These are phyloP conservation scores for Metopia argyrocephala DNA, from an alignment of 2,888 invertebrate genomes.

Conservation along the genomic window DNA sequence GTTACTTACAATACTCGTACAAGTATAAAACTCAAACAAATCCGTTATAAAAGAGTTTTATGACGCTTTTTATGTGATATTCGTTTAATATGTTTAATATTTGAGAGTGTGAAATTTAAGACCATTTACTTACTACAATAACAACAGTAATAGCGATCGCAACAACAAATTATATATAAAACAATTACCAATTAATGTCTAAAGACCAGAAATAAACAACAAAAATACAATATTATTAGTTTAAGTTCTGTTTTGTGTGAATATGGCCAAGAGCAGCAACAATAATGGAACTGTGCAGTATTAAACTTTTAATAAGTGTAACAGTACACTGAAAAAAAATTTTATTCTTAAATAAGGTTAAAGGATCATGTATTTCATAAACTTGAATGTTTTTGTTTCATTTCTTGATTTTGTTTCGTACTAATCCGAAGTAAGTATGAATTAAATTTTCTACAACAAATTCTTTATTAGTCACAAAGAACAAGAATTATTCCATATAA, in stretches of 20 bases:
- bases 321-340: not conserved
- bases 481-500: too few species aligned
- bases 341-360: not conserved
- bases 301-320: not conserved
- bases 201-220: slow-evolving; percentile 36
- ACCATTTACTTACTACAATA: slow-evolving; percentile 37
- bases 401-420: too few species aligned
- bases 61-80: too few species aligned
- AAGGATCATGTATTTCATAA: not conserved
- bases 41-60: too few species aligned
- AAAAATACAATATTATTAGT: not conserved
- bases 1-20: slow-evolving; percentile 49
- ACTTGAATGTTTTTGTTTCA: not conserved
- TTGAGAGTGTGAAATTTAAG: slow-evolving; percentile 59
- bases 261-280: slow-evolving; percentile 2
- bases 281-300: not conserved
- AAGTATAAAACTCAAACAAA: slow-evolving; percentile 32
- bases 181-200: slow-evolving; percentile 62
- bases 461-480: too few species aligned
- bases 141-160: not conserved
- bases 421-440: too few species aligned
- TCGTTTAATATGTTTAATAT: slow-evolving; percentile 11
- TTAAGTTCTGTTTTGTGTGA: slow-evolving; percentile 10
- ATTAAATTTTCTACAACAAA: too few species aligned
- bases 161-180: slow-evolving; percentile 17